Conservation (phyloP, 2,888 invertebrate genomes). For the Terebella lapidaria region DNA sequence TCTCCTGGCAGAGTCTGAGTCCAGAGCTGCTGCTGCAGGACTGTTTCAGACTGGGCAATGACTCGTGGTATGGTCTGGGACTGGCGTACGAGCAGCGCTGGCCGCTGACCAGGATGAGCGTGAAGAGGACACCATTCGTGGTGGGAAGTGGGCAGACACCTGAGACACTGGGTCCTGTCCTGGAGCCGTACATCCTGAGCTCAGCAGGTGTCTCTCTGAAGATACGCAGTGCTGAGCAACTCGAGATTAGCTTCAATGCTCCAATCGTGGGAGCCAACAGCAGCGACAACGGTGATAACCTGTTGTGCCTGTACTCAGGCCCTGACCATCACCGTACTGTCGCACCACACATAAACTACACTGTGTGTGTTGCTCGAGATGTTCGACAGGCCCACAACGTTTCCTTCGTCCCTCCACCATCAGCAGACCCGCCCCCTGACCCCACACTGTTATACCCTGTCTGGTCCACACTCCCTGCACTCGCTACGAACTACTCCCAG, state of each 20-base stretch:
- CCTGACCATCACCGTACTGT: not conserved
- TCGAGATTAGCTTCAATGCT: slow-evolving; percentile 72
- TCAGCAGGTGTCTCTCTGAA: slow-evolving; percentile 66
- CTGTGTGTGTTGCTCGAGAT: slow-evolving; percentile 60
- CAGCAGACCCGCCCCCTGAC: slow-evolving; percentile 62
- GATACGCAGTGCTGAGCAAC: slow-evolving; percentile 63
- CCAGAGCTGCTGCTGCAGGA: slow-evolving; percentile 55
- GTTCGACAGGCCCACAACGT: slow-evolving; percentile 63
- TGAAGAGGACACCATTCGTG: slow-evolving; percentile 32
- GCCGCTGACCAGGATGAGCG: slow-evolving; percentile 64
- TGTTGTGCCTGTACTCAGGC: slow-evolving; percentile 52
- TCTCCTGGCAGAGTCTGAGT: slow-evolving; percentile 5
- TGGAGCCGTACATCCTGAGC: slow-evolving; percentile 59
- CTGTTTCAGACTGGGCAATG: slow-evolving; percentile 61
- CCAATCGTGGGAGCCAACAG: not conserved
- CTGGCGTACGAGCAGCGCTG: slow-evolving; percentile 75
- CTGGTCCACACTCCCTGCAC: slow-evolving; percentile 84
- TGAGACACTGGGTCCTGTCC: slow-evolving; percentile 9
- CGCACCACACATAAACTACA: slow-evolving; percentile 55
- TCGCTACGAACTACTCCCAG: slow-evolving; percentile 66
- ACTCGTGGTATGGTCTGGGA: slow-evolving; percentile 78
- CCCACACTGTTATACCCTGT: slow-evolving; percentile 73
- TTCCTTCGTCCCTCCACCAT: slow-evolving; percentile 62
- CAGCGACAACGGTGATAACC: slow-evolving; percentile 56
- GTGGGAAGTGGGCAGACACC: not conserved